These are phyloP conservation scores for Heliocidaris tuberculata DNA, from an alignment of 35 echinoderm and acorn worm genomes.

Conservation along the genomic window DNA sequence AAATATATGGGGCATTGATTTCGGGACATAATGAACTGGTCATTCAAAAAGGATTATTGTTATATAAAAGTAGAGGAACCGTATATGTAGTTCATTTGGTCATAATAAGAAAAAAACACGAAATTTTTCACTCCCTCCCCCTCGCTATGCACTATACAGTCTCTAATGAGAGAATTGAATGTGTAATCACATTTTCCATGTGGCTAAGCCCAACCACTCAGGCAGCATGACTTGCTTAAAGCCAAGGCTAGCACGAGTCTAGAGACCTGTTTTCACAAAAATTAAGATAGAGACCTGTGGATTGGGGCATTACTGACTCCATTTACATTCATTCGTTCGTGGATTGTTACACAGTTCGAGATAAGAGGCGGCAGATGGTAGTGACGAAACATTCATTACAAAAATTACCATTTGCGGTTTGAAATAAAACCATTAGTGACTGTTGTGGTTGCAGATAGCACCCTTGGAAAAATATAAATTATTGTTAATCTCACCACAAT, in stretches of 20 bases:
- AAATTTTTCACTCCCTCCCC: not conserved
- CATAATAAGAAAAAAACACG: not conserved
- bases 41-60: no score
- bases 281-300: not conserved
- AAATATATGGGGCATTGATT: not conserved
- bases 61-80: not conserved
- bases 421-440: no score
- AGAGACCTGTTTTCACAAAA: not conserved
- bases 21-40: not conserved
- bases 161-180: slow-evolving; percentile 50
- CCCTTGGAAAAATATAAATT: no score
- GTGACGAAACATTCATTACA: no score
- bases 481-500: no score
- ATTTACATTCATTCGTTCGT: no score
- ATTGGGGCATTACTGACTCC: no score
- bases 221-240: slow-evolving; percentile 9
- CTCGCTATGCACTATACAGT: not conserved
- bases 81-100: not conserved
- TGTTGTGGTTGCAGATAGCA: no score
- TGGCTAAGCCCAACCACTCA: not conserved
- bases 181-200: slow-evolving; percentile 46
- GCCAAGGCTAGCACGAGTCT: not conserved
- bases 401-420: no score
- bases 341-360: no score
- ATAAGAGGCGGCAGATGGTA: no score